These are phyloP conservation scores for Pedetes capensis DNA, from an alignment of 2,113 vertebrate species.

Conservation along the genomic window DNA sequence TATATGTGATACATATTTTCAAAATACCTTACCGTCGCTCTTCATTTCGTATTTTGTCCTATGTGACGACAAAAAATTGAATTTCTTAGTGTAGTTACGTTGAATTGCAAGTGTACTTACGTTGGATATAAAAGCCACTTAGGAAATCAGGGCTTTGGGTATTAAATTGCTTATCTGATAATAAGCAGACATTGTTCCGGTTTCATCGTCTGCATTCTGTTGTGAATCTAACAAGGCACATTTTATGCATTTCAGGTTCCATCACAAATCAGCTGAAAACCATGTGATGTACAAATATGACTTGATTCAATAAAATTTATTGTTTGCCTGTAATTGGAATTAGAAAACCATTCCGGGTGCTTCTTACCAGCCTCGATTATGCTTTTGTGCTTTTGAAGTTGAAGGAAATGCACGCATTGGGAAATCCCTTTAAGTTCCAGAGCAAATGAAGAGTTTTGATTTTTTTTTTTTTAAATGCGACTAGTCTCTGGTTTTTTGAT, in stretches of 20 bases:
- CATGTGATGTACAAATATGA: neutral
- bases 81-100: neutral
- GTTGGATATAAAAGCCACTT: neutral
- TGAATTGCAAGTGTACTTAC: neutral
- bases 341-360: neutral
- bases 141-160: neutral
- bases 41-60: neutral
- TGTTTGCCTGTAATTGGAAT: constrained; percentile 14
- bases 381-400: neutral
- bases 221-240: neutral
- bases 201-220: neutral
- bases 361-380: neutral
- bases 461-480: too few relatives aligned
- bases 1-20: too few relatives aligned
- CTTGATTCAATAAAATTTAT: neutral
- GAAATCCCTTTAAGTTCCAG: neutral
- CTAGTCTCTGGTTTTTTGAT: neutral
- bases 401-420: neutral
- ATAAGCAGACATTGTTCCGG: neutral
- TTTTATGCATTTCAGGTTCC: neutral
- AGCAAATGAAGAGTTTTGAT: neutral
- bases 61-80: neutral
- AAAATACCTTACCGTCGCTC: neutral
- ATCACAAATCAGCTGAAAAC: neutral
- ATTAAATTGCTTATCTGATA: neutral